Evolutionary conservation across 2,888 invertebrate species (phyloP).

Genomic region (Ichneumoninae sp.): DNA sequence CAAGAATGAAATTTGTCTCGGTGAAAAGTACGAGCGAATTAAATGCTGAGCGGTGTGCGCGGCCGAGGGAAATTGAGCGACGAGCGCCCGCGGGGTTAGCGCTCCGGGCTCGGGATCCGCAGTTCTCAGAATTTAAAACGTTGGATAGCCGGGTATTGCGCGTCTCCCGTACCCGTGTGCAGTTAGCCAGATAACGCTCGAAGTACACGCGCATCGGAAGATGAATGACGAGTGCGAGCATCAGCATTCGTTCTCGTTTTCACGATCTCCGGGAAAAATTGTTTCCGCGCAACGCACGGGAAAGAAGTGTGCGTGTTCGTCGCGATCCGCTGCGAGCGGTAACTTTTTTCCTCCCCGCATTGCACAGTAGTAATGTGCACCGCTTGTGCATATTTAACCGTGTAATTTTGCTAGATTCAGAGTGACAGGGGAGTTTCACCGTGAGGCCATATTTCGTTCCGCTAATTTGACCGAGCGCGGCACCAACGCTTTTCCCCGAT

Average conservation of each 20-base stretch:
- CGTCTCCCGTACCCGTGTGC: neutral
- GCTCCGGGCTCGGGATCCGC: neutral
- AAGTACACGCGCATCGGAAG: slow-evolving; percentile 13
- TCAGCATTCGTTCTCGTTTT: slow-evolving; percentile 27
- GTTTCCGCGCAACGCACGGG: neutral
- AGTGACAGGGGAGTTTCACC: neutral
- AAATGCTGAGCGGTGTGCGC: slow-evolving; percentile 69
- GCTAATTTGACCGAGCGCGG: neutral
- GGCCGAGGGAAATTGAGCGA: slow-evolving; percentile 69
- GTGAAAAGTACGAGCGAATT: slow-evolving; percentile 76
- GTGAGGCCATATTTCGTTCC: neutral
- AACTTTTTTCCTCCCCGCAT: neutral
- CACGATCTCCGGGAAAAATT: slow-evolving; percentile 4
- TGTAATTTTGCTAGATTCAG: slow-evolving; percentile 7
- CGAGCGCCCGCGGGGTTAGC: slow-evolving; percentile 14
- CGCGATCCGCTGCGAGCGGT: neutral
- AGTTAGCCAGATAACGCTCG: slow-evolving; percentile 3
- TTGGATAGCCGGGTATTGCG: slow-evolving; percentile 1
- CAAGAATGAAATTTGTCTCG: slow-evolving; percentile 78
- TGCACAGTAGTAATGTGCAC: neutral
- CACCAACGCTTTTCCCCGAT: neutral
- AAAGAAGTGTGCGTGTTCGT: neutral
- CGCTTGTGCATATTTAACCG: slow-evolving; percentile 23
- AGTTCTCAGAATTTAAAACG: slow-evolving; percentile 36
- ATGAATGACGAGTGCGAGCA: slow-evolving; percentile 17